Evolutionary conservation across 2,113 vertebrate species (phyloP), one percentile per base, ranked within the genome.

Genomic region (Syngnathoides biaculeatus): DNA sequence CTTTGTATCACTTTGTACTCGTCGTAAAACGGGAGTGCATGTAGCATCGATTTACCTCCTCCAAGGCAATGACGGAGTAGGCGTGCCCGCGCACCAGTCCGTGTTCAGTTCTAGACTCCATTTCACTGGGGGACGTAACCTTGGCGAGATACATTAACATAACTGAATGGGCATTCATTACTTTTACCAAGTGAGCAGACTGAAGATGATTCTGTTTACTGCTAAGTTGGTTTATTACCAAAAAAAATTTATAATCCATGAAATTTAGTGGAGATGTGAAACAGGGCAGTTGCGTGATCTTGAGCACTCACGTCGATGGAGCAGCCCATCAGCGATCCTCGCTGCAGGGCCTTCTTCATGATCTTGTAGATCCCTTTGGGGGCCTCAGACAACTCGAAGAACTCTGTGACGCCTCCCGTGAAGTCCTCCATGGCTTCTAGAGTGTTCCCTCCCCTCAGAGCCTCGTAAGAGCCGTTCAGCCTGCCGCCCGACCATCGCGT

Each of bases 391-490:
- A 98, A 90, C 77, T 99, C 96, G 0, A 95, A 98, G 85, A 94
- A 97, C 82, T 99, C 97, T 0, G 97, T 99, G 47, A 99, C 94
- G 64, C 97, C 97, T 71, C 97, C 97, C 0, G 97, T 99, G 87
- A 99, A 99, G 79, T 99, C 97, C 79, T 99, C 97, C 97, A 99
- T 99, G 79, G 97, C 97, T 74, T 99, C 97, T 0, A 98, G 91
- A 10, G 96, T 97, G 74, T 98, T 99, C 3, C 97, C 97, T 52
- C 97, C 97, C 88, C 95, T 98, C 80, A 99, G 91, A 42, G 97
- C 94, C 82, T 99, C 97, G 0, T 99, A 99, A 26, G 97, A 98
- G 0, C 97, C 95, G 8, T 99, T 94, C 67, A 99, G 84, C 87
- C 97, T 99, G 84, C 72, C 83, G n/a, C 71, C 50, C 35, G 45